Percentiles rank a stretch among this genome's conserved stretches.
Evolutionary conservation across 2,113 vertebrate genomes (phyloP).

Genomic region (Leptosomus discolor): DNA sequence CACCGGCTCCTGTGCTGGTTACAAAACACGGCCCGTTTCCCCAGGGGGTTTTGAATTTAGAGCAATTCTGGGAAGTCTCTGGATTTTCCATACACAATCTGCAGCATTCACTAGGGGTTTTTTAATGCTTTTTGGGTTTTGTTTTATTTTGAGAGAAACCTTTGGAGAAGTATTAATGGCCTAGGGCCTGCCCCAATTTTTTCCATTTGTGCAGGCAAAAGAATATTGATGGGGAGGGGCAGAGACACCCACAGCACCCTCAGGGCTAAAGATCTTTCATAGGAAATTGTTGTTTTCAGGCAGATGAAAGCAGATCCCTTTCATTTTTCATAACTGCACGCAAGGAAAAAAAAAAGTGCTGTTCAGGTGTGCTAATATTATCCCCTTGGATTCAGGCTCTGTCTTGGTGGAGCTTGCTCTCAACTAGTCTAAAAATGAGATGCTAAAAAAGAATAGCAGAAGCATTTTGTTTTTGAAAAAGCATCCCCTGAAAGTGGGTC

Average conservation of each 20-base stretch:
- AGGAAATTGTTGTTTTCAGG: conserved; percentile 61
- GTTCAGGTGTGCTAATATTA: neutral
- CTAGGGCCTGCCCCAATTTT: conserved; percentile 47
- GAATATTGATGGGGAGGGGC: conserved; percentile 13
- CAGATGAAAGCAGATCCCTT: conserved; percentile 44
- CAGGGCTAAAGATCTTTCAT: conserved; percentile 14
- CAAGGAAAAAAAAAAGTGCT: neutral
- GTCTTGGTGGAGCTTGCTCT: neutral
- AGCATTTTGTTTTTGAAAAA: fast-evolving
- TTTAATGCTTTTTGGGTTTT: neutral
- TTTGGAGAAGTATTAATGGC: conserved; percentile 39
- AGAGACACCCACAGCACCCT: neutral
- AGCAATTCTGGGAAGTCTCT: neutral
- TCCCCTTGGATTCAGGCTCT: neutral
- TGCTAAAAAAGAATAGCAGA: neutral
- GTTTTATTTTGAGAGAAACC: conserved; percentile 23
- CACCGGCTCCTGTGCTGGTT: neutral
- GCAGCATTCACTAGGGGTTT: neutral
- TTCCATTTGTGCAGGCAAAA: conserved; percentile 42
- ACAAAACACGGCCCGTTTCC: neutral
- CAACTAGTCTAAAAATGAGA: neutral
- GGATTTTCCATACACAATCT: neutral
- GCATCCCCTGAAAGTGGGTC: neutral
- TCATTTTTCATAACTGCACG: neutral
- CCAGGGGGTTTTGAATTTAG: neutral